Evolutionary conservation across 2,888 invertebrate genomes (phyloP), one percentile per base, ranked within the genome.

Genomic region (Ophioninae sp.): DNA sequence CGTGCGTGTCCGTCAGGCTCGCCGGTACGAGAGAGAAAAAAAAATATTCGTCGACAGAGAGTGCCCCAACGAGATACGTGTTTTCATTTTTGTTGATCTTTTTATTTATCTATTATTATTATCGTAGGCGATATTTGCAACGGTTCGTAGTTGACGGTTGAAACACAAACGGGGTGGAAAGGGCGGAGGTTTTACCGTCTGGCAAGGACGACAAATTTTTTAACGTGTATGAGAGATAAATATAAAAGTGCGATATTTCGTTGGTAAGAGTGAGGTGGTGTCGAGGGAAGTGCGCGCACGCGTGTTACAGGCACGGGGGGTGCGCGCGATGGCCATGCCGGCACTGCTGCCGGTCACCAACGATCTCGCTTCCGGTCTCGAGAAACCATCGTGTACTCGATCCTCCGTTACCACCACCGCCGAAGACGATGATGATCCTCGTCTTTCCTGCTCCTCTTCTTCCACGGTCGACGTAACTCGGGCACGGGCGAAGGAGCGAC

Each of bases 281-380:
- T 8, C 41, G 20, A 39, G 10, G 8, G 44, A 41, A 67, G n/a
- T 64, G 63, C 65, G 22, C 56, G 67, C 82, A 87, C 85, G 86
- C 81, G 87, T 85, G 89, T 86, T 76, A 86, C 85, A 85, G 85
- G 87, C 75, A 84, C 86, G 86, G 85, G 82, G 87, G 88, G 85
- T 83, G 88, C 88, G 88, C 88, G 91, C 90, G 90, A 91, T 91
- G 91, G 91, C 90, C 90, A 90, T 90, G 90, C 90, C 90, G 88
- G 88, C 88, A 87, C 90, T 87, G 88, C 88, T 88, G 88, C 87
- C 90, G 90, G 90, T 89, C 89, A 87, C 88, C 90, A 88, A 87
- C 88, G 51, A 51, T 17, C 86, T 88, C 83, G 86, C 88, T 88
- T 88, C 88, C 87, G 90, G 89, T 88, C 77, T 81, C 82, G 74